Conservation (phyloP, 2,113 vertebrate species). For the Podarcis cretensis region DNA sequence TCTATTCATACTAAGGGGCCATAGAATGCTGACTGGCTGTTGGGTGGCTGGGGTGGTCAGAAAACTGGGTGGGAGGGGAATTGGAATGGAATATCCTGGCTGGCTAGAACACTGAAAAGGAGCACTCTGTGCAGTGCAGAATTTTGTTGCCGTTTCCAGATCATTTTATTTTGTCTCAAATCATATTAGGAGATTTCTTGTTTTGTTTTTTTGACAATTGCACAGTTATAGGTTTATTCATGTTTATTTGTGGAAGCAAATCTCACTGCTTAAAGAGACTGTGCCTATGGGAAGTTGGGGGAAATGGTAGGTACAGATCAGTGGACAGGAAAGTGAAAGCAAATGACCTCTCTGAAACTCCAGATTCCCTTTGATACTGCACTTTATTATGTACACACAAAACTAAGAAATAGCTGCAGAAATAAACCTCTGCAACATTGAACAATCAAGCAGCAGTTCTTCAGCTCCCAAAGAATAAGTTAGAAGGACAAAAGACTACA, state of each 20-base stretch:
- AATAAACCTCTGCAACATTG: background rate
- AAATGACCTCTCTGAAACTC: conserved; percentile 30
- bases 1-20: background rate
- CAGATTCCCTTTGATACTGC: conserved; percentile 33
- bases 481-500: background rate
- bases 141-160: background rate
- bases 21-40: background rate
- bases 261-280: conserved; percentile 14
- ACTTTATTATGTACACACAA: conserved; percentile 24
- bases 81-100: background rate
- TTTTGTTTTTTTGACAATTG: background rate
- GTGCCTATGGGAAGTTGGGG: background rate
- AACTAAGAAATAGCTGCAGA: conserved; percentile 23
- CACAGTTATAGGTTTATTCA: fast-evolving
- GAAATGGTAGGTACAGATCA: conserved; percentile 4
- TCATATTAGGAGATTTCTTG: background rate
- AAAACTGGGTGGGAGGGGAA: background rate
- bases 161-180: background rate
- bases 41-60: background rate
- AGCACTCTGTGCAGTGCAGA: background rate
- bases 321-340: conserved; percentile 28
- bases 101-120: background rate
- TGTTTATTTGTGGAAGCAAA: background rate
- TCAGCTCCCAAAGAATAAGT: conserved; percentile 27
- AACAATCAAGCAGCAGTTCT: conserved; percentile 21